Evolutionary conservation across 2,888 invertebrate species (phyloP), one percentile per base, ranked within the genome.

Genomic region (Cactoblastis cactorum): DNA sequence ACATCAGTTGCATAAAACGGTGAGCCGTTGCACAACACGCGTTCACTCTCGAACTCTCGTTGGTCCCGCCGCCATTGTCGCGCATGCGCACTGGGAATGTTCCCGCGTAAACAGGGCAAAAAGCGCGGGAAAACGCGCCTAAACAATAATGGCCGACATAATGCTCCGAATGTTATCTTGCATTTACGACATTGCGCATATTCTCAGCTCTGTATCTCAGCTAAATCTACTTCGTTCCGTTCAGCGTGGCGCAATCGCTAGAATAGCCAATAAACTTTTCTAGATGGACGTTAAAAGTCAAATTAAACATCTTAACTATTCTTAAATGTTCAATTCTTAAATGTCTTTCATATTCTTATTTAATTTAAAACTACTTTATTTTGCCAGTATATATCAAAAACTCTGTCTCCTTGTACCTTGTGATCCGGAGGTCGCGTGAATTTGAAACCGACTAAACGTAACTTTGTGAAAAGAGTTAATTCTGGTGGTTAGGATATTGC

Each of bases 31-130:
- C 88, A 84, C 88, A 89, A 88, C 78, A 66, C 61, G 70, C 77
- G 80, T 80, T 86, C 84, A 83, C 86, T 87, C 84, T 88, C 83
- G 78, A 83, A 83, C 86, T 87, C 84, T 88, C 83, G 78, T 77
- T 85, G 72, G 72, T 71, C 66, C 61, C 65, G 67, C 64, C n/a
- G 72, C 83, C 80, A 87, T 88, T 87, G 87, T 86, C 74, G 78
- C 80, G 79, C 84, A 82, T 80, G 85, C 83, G 85, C 77, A 76
- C 80, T 88, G 89, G 77, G 90, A 90, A 88, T 76, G 75, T 90
- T 90, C 89, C 87, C 90, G 88, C 88, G 87, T 76, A 77, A 77
- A 70, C 69, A 55, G 61, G 67, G 74, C 82, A 88, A 90, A 90
- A 89, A 87, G 80, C 89, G 88, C 88, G 89, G 87, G 90, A 90